A percentile compares a stretch with the other conserved stretches of the same genome.
Evolutionary conservation across 1,140 invertebrate genomes (phyloP).

Genomic region (Dendrolimus punctatus): DNA sequence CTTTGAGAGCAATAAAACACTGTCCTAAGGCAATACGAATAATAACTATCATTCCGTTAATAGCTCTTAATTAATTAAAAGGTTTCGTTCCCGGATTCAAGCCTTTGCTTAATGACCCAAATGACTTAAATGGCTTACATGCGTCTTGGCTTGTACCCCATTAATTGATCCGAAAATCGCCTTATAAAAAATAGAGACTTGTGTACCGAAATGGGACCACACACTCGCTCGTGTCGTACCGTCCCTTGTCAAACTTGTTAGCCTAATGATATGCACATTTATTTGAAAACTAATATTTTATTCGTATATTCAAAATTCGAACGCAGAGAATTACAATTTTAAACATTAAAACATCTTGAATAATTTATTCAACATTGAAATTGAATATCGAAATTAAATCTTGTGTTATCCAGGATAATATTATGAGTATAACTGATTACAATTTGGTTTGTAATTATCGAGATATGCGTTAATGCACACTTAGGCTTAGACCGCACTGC

Average conservation of each 20-base stretch:
- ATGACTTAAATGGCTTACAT: constrained; percentile 49
- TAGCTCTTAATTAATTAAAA: constrained; percentile 49
- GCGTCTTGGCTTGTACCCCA: constrained; percentile 33
- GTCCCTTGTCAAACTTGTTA: constrained; percentile 31
- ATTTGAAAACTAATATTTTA: constrained; percentile 38
- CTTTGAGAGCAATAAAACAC: constrained; percentile 12
- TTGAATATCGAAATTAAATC: no score
- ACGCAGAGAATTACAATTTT: no score
- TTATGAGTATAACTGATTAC: no score
- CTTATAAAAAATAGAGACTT: constrained; percentile 36
- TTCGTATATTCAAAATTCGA: neutral
- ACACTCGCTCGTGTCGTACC: constrained; percentile 39
- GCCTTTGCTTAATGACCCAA: constrained; percentile 44
- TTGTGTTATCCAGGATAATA: no score
- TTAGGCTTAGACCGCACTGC: no score
- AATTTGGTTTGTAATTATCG: no score
- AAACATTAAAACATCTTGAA: no score
- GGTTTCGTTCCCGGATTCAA: constrained; percentile 34
- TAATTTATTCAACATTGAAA: no score
- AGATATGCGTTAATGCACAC: no score
- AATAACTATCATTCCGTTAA: constrained; percentile 43
- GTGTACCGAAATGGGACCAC: constrained; percentile 50
- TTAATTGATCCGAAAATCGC: constrained; percentile 43
- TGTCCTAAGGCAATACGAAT: constrained; percentile 19
- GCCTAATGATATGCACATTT: constrained; percentile 68